These are phyloP conservation scores for Linurgus olivaceus DNA, from an alignment of 2,797 vertebrate genomes.

Conservation along the genomic window DNA sequence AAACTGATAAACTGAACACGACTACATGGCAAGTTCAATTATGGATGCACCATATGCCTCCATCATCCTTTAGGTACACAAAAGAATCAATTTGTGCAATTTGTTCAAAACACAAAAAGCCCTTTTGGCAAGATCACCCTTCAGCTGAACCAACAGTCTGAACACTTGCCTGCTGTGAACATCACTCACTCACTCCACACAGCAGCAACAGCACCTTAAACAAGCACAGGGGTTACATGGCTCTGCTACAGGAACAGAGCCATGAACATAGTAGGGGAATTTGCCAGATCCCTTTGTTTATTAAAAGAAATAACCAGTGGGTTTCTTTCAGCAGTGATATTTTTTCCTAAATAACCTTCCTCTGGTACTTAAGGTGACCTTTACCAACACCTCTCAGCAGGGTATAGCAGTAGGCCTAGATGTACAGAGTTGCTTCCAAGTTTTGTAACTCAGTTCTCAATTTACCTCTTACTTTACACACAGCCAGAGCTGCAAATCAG, in stretches of 20 bases:
- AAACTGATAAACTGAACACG: constrained; percentile 6
- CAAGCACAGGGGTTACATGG: fast-evolving
- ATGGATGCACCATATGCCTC: constrained; percentile 9
- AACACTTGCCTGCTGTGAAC: background rate
- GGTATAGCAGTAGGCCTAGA: background rate
- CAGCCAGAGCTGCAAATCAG: background rate
- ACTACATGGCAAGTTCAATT: constrained; percentile 25
- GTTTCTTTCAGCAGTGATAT: background rate
- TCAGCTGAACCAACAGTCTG: background rate
- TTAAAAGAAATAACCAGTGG: background rate
- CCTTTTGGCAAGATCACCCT: background rate
- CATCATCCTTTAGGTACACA: constrained; percentile 14
- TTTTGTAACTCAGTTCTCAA: background rate
- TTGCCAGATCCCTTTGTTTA: fast-evolving
- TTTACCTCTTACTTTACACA: background rate
- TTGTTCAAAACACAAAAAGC: background rate
- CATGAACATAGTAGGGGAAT: fast-evolving
- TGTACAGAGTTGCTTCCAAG: background rate
- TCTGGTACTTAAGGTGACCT: background rate
- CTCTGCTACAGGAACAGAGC: background rate
- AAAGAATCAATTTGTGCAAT: constrained; percentile 17
- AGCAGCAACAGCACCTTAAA: background rate
- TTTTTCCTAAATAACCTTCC: background rate
- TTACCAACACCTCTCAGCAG: background rate
- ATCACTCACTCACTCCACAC: background rate